phyloP scores from a whole-genome alignment of 2,113 vertebrate genomes.

The Donacobius atricapilla region DNA sequence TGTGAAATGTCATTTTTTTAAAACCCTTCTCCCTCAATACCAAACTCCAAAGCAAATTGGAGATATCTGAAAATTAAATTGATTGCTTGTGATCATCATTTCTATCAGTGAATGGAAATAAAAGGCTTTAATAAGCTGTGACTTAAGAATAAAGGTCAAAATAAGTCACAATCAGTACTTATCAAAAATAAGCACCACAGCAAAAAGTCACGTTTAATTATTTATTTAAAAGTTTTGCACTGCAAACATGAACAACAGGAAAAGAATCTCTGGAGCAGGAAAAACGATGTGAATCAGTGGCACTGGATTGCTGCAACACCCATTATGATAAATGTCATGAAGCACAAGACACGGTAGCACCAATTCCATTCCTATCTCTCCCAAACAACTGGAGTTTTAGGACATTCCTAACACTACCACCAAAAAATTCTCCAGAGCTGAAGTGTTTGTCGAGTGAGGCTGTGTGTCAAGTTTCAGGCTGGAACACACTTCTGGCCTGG shows the following conservation, averaged over 20 bases:
- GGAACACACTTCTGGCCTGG: background rate
- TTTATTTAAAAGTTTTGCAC: background rate
- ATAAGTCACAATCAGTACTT: background rate
- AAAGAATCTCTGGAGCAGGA: background rate
- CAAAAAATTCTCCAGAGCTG: background rate
- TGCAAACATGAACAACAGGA: background rate
- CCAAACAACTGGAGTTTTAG: background rate
- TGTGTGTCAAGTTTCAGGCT: background rate
- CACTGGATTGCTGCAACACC: background rate
- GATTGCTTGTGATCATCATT: background rate
- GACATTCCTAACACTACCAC: background rate
- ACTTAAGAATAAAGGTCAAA: background rate
- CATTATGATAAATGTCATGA: background rate
- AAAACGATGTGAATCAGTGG: background rate
- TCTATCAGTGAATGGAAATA: background rate
- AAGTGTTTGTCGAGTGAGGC: background rate
- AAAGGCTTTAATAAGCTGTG: background rate
- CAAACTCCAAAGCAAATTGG: background rate
- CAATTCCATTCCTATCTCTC: background rate
- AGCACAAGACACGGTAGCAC: background rate
- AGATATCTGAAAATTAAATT: background rate
- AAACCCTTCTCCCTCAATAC: background rate
- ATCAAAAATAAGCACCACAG: background rate
- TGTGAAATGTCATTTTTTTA: background rate
- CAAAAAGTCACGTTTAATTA: background rate